These are phyloP conservation scores for Hyperopisus bebe DNA, from an alignment of 2,113 vertebrate genomes.

Conservation along the genomic window DNA sequence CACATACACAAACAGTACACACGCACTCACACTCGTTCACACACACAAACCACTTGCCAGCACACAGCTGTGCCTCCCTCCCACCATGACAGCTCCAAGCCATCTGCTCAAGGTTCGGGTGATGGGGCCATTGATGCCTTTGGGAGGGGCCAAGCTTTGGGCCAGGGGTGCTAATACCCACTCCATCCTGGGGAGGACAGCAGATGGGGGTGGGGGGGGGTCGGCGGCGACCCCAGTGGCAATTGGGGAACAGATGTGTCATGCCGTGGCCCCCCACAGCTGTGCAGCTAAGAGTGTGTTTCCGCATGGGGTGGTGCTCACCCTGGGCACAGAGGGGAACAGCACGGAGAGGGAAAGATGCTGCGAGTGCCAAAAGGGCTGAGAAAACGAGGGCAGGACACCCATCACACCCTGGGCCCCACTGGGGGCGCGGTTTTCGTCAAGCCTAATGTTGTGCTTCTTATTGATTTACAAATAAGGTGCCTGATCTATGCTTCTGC, in stretches of 20 bases:
- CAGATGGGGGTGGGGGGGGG: background rate
- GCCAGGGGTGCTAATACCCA: background rate
- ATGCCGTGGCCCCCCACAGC: background rate
- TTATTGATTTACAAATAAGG: background rate
- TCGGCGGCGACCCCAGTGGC: background rate
- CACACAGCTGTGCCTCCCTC: constrained; percentile 9
- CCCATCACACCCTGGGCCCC: background rate
- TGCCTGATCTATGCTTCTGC: background rate
- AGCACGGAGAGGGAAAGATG: background rate
- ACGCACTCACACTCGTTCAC: too few species aligned
- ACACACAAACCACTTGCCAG: background rate
- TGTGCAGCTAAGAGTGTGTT: background rate
- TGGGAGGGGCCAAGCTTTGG: background rate
- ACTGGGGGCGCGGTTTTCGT: background rate
- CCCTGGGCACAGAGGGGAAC: background rate
- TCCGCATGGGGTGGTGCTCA: background rate
- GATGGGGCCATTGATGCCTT: background rate
- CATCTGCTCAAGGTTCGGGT: constrained; percentile 15
- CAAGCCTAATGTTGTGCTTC: background rate
- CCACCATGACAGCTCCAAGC: background rate
- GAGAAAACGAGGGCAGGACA: background rate
- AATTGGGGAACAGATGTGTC: constrained; percentile 3
- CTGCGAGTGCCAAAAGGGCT: background rate
- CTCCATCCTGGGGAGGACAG: background rate
- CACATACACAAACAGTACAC: background rate